Percentiles rank a stretch among this genome's conserved stretches.
Conservation (phyloP, 2,113 vertebrate species). For the Microcebus murinus region DNA sequence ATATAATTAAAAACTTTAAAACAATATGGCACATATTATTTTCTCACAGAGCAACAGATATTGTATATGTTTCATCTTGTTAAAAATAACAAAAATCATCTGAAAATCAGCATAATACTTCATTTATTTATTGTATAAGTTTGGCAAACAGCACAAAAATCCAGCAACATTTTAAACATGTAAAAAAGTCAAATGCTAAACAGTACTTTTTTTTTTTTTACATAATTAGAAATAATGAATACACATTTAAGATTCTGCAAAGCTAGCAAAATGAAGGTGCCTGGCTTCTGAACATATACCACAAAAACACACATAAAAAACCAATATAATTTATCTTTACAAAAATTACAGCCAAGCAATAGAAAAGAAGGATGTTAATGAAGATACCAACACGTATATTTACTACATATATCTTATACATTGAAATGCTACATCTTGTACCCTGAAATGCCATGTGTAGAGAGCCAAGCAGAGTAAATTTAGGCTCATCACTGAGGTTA, state of each 20-base stretch:
- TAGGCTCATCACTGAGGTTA: slow-evolving; percentile 66
- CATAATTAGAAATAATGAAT: slow-evolving; percentile 75
- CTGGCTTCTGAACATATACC: slow-evolving; percentile 67
- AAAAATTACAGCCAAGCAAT: slow-evolving; percentile 75
- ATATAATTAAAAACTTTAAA: slow-evolving; percentile 48
- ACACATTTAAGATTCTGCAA: slow-evolving; percentile 66
- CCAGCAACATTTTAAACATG: slow-evolving; percentile 78
- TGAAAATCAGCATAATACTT: slow-evolving; percentile 77
- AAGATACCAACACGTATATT: slow-evolving; percentile 68
- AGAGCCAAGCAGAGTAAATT: slow-evolving; percentile 75
- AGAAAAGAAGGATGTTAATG: slow-evolving; percentile 63
- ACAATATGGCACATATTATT: slow-evolving; percentile 11
- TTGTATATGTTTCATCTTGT: not conserved
- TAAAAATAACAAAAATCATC: slow-evolving; percentile 68
- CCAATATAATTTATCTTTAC: slow-evolving; percentile 73
- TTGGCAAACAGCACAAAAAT: slow-evolving; percentile 83
- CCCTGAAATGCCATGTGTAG: slow-evolving; percentile 70
- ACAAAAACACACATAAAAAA: slow-evolving; percentile 44
- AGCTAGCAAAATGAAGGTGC: slow-evolving; percentile 64
- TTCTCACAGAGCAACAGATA: not conserved
- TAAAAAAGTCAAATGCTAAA: slow-evolving; percentile 79
- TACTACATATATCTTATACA: slow-evolving; percentile 2
- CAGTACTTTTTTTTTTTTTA: slow-evolving; percentile 62
- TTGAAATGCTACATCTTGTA: slow-evolving; percentile 59
- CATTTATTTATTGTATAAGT: slow-evolving; percentile 80